Conservation (phyloP, 2,888 invertebrate species). For the Apamea crenata region DNA sequence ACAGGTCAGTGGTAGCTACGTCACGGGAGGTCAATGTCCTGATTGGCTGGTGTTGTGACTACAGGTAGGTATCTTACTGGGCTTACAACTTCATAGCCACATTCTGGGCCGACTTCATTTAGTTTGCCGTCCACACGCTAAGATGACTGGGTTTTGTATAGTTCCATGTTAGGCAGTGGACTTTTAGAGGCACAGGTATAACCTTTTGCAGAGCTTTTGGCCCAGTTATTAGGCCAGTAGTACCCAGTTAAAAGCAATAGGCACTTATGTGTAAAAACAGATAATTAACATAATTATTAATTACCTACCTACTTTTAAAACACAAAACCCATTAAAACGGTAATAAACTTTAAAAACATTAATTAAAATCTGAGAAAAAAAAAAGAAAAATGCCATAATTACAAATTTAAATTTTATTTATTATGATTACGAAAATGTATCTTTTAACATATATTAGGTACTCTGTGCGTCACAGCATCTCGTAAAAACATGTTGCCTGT, state of each 20-base stretch:
- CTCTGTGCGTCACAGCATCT: slow-evolving; percentile 55
- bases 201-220: neutral
- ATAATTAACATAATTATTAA: neutral
- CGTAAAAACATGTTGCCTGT: slow-evolving; percentile 24
- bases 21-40: slow-evolving; percentile 27
- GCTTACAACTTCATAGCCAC: neutral
- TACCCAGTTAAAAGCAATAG: neutral
- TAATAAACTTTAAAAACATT: slow-evolving; percentile 4
- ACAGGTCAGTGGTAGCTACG: slow-evolving; percentile 22
- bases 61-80: neutral
- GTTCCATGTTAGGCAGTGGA: too few species aligned
- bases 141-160: neutral
- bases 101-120: neutral
- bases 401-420: slow-evolving; percentile 50
- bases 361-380: slow-evolving; percentile 16
- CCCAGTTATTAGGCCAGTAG: neutral
- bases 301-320: neutral
- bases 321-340: slow-evolving; percentile 4
- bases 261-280: neutral
- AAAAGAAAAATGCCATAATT: slow-evolving; percentile 25
- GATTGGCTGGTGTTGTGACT: neutral
- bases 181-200: neutral
- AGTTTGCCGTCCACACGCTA: too few species aligned
- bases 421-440: slow-evolving; percentile 43
- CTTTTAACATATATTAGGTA: slow-evolving; percentile 55